Evolutionary conservation across 2,888 invertebrate species (phyloP), one percentile per base, ranked within the genome.

Genomic region (Germaria angustata): DNA sequence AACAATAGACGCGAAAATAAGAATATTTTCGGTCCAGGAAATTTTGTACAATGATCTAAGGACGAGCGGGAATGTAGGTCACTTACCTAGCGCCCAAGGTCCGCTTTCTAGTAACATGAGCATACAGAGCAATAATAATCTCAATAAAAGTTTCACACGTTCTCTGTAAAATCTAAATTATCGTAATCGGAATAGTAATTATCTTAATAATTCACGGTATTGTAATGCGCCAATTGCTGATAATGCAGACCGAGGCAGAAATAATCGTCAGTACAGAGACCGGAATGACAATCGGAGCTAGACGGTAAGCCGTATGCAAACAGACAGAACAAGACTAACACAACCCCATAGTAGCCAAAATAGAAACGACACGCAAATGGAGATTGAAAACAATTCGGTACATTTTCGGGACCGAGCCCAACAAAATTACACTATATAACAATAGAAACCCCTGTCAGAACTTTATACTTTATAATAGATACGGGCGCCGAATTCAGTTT

Each of bases 1-100:
- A 59, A 39, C 15, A 59, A 59, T 59, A 22, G 34, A 39, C 34
- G 13, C 7, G 57, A 57, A 57, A 57, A 57, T 17, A 36, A 36
- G 36, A 36, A 57, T 17, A 57, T 34, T 7, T 57, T 36, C n/a
- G n/a, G 28, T 6, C 6, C 28, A 6, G 4, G 28, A 5, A 28
- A 28, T n/a, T 28, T 28, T 6, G 28, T 28, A 28, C 6, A 28
- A 51, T 9, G n/a, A n/a, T n/a, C n/a, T n/a, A n/a, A n/a, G n/a
- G n/a, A n/a, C n/a, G 49, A 13, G 20, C 1, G 17, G 9, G 9
- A 46, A n/a, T n/a, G n/a, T n/a, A n/a, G n/a, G n/a, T n/a, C n/a
- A n/a, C 8, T 46, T 11, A 17, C 20, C 46, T 17, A 17, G 17
- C 17, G 24, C 11, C 2, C 49, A 49, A n/a, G n/a, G 6, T n/a